Evolutionary conservation across 2,797 vertebrate species (phyloP).

Genomic region (Onychomys arenicola): DNA sequence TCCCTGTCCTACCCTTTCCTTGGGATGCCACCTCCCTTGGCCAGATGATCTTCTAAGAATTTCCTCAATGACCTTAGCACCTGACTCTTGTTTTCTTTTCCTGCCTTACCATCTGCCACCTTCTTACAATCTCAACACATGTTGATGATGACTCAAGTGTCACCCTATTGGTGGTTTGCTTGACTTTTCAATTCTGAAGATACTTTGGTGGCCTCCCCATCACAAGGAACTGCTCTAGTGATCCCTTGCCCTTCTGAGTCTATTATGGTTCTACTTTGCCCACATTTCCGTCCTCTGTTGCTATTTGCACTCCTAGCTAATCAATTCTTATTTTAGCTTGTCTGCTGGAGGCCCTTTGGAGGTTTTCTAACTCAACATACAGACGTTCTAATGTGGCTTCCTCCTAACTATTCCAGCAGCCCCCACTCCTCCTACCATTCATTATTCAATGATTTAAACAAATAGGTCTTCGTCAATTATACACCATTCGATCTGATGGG

Average conservation of each 20-base stretch:
- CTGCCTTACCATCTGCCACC: background rate
- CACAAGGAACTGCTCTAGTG: background rate
- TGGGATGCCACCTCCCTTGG: background rate
- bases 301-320: conserved; percentile 24
- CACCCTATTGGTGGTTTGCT: background rate
- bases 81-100: background rate
- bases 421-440: conserved; percentile 22
- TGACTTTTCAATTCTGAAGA: background rate
- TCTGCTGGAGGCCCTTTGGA: background rate
- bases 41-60: background rate
- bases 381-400: conserved; percentile 27
- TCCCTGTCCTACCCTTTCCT: background rate
- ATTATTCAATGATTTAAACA: conserved; percentile 63
- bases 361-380: background rate
- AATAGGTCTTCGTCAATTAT: background rate
- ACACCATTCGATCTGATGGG: conserved; percentile 1
- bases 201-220: background rate
- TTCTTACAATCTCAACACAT: background rate
- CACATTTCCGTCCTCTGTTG: background rate
- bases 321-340: conserved; percentile 25
- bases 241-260: conserved; percentile 4
- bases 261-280: background rate
- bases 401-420: conserved; percentile 10
- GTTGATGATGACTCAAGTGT: background rate
- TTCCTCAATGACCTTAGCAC: background rate